These are phyloP conservation scores for Sinotaia quadrata DNA, from an alignment of 2,888 invertebrate species.

Conservation along the genomic window DNA sequence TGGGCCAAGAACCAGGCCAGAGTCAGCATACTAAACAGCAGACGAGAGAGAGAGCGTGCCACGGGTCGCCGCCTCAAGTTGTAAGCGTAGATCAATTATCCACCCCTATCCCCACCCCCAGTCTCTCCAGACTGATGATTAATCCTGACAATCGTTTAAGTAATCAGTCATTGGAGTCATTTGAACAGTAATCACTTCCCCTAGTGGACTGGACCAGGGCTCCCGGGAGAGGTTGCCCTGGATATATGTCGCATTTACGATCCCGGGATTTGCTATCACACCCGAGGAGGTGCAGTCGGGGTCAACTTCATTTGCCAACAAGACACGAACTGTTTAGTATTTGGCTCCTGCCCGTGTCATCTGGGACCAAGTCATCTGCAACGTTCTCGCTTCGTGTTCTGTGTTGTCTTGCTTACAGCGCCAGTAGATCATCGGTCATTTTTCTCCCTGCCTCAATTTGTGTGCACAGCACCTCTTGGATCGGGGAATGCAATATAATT, in stretches of 20 bases:
- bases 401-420: too few relatives aligned
- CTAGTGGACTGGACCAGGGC: slow-evolving; percentile 8
- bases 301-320: too few relatives aligned
- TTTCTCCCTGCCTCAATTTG: not conserved
- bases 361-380: too few relatives aligned
- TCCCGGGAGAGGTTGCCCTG: slow-evolving; percentile 17
- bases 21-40: too few relatives aligned
- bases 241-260: slow-evolving; percentile 24
- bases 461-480: not conserved
- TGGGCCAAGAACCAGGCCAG: too few relatives aligned
- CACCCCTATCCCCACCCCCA: too few relatives aligned
- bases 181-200: slow-evolving; percentile 29
- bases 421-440: not conserved
- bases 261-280: slow-evolving; percentile 22
- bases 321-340: too few relatives aligned
- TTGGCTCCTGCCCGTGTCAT: too few relatives aligned
- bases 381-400: too few relatives aligned
- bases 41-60: too few relatives aligned
- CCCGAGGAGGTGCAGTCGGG: not conserved
- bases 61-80: too few relatives aligned
- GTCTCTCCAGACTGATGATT: slow-evolving; percentile 5
- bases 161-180: slow-evolving; percentile 24
- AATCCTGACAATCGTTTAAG: slow-evolving; percentile 20
- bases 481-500: slow-evolving; percentile 19
- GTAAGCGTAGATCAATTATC: too few relatives aligned